Conservation (phyloP, 2,113 vertebrate genomes). For the Sceloporus undulatus region DNA sequence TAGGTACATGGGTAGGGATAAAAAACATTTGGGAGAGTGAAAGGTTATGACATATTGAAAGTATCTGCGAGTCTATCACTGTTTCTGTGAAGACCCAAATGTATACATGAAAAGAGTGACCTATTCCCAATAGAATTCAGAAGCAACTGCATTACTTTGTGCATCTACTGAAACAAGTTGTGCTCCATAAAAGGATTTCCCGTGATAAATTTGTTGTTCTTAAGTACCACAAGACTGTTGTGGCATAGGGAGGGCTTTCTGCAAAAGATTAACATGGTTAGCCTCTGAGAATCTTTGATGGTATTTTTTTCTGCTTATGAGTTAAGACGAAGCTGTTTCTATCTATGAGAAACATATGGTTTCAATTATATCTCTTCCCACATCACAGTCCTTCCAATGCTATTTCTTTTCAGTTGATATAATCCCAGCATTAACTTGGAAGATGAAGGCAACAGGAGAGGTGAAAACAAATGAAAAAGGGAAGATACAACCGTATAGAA, state of each 20-base stretch:
- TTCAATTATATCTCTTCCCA: not conserved
- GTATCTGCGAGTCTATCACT: not conserved
- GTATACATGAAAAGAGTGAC: not conserved
- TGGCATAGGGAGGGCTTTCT: not conserved
- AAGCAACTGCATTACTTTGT: not conserved
- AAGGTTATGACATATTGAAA: not conserved
- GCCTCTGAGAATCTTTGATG: not conserved
- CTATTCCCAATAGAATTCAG: not conserved
- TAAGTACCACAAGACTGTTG: not conserved
- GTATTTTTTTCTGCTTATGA: not conserved
- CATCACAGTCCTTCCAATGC: not conserved
- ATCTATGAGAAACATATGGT: not conserved
- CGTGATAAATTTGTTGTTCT: not conserved
- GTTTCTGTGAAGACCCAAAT: not conserved
- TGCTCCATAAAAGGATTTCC: not conserved
- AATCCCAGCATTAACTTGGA: not conserved
- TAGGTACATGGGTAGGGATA: not conserved
- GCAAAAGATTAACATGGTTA: not conserved
- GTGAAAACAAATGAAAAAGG: slow-evolving; percentile 1
- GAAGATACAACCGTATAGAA: not conserved
- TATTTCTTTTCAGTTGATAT: not conserved
- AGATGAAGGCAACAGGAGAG: not conserved
- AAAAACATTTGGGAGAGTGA: not conserved
- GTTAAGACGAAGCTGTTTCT: not conserved
- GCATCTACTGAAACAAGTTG: not conserved